Evolutionary conservation across 2,797 vertebrate species (phyloP).

Genomic region (Distichodus sexfasciatus): DNA sequence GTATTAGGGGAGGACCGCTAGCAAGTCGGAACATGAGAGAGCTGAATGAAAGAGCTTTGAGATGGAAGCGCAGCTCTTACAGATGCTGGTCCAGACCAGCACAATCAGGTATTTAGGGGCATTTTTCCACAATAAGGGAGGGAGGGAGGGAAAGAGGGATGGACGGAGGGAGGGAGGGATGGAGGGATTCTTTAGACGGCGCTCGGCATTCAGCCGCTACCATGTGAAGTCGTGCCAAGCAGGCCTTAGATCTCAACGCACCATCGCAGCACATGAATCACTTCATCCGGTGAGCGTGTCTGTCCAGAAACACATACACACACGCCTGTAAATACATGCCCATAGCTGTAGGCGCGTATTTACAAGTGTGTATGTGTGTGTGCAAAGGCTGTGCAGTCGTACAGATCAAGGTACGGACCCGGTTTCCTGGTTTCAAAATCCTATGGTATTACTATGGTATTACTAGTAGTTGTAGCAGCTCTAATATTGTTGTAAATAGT

Average conservation of each 20-base stretch:
- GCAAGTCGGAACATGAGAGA: constrained; percentile 49
- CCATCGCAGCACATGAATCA: constrained; percentile 37
- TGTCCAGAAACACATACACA: neutral
- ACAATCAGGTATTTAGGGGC: constrained; percentile 47
- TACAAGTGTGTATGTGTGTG: no score
- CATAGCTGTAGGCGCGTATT: no score
- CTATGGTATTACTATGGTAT: no score
- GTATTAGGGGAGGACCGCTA: constrained; percentile 29
- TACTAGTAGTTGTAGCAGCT: no score
- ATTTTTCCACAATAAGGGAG: constrained; percentile 33
- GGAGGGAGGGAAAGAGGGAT: constrained; percentile 19
- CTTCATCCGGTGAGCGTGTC: constrained; percentile 15
- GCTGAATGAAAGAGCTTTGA: constrained; percentile 39
- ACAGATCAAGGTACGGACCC: no score
- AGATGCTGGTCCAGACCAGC: constrained; percentile 45
- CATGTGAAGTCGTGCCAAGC: constrained; percentile 47
- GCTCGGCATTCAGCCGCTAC: constrained; percentile 42
- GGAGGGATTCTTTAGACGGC: constrained; percentile 35
- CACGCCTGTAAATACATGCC: neutral
- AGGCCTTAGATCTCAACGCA: constrained; percentile 42
- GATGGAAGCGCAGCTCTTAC: constrained; percentile 41
- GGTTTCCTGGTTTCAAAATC: no score
- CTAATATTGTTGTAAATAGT: no score
- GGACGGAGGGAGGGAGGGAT: constrained; percentile 8
- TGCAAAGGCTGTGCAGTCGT: no score